Evolutionary conservation across 2,113 vertebrate species (phyloP).

Genomic region (Hippolais icterina): DNA sequence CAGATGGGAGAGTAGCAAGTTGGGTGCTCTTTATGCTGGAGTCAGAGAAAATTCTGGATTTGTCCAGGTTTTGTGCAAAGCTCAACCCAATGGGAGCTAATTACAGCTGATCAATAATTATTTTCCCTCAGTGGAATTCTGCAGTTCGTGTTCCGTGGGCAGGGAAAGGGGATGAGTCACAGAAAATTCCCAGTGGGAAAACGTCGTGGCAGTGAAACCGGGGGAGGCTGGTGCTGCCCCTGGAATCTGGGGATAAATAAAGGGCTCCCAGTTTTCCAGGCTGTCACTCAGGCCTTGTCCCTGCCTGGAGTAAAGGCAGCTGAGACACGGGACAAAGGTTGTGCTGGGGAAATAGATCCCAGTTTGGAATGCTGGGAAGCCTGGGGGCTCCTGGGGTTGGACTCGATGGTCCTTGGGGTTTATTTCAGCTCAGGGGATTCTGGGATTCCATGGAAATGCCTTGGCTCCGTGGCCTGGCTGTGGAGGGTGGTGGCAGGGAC

Average conservation of each 20-base stretch:
- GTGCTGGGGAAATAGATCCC: background rate
- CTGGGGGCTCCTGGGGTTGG: background rate
- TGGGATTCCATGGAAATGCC: background rate
- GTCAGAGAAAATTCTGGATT: background rate
- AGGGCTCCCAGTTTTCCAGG: background rate
- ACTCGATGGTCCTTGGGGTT: background rate
- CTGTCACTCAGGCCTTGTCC: background rate
- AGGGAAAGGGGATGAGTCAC: background rate
- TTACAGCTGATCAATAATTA: background rate
- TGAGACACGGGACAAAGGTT: background rate
- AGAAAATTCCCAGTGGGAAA: background rate
- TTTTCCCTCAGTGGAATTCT: background rate
- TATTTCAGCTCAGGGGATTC: background rate
- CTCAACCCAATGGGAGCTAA: background rate
- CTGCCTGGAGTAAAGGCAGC: background rate
- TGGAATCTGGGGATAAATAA: conserved; percentile 21
- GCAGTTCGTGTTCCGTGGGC: background rate
- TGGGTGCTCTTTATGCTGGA: background rate
- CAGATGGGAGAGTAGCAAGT: background rate
- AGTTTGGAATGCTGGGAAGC: background rate
- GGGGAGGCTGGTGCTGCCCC: background rate
- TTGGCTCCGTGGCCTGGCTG: background rate
- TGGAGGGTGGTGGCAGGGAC: background rate
- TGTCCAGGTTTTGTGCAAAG: background rate
- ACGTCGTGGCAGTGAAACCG: background rate